Base-by-base conservation (phyloP, 1,140 invertebrate genomes). In the Venustaconcha ellipsiformis region DNA sequence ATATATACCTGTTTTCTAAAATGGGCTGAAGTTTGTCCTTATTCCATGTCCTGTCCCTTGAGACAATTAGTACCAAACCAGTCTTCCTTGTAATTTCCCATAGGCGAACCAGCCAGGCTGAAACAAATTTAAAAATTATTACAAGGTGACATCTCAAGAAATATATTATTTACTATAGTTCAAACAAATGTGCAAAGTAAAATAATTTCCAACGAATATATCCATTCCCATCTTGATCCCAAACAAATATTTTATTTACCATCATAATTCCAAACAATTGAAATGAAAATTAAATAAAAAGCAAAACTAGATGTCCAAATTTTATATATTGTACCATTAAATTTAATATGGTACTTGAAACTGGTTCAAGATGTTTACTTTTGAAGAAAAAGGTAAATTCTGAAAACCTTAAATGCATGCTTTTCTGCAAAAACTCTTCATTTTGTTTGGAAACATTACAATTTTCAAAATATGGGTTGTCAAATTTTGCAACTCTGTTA, bases 91-190 rank as follows among this genome's bases (percentile, higher is more conserved):
- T 81, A 11, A 89, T 80, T 73, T 89, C 88, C 75, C 81, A 83
- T 60, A 89, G 68, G 56, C 87, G 78, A 57, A 81, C 70, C 65
- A 87, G 78, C 88, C 88, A 88, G 23, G 88, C 88, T 89, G 79
- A 14, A 74, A 75, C 58, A 66, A 30, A 2, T 30, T 67, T 23
- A 74, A 58, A 63, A n/a, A 66, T 26, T 66, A 15, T 17, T 66
- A n/a, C 62, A 65, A 63, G 26, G 5, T 23, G 57, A 67, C 20
- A 30, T 30, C 26, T 30, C 26, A 30, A 30, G 26, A 30, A 30
- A 30, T 30, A 30, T 26, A 30, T 30, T 30, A 30, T 30, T 30
- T 30, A 30, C 26, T 30, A 30, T 30, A 30, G 26, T 30, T 30
- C 26, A 30, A 30, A 30, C 2, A 30, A 30, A 30, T 30, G 26